Evolutionary conservation across 2,888 invertebrate genomes (phyloP), one percentile per base, ranked within the genome.

Genomic region (Drosophila setosimentum): DNA sequence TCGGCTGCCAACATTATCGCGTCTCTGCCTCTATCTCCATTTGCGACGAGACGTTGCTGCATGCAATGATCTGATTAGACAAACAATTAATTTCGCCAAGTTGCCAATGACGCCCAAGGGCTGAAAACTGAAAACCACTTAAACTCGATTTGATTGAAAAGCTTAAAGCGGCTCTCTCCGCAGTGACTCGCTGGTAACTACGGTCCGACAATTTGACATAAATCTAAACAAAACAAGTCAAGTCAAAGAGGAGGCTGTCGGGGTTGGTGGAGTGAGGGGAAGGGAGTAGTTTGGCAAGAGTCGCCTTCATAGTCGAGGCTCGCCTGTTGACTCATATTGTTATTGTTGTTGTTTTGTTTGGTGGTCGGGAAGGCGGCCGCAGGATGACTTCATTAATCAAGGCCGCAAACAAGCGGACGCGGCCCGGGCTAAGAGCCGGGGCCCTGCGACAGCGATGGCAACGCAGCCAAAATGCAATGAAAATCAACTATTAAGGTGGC

Each of bases 371-470:
- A 67, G 66, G 69, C 60, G 80, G 86, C 90, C 90, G 75, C 90
- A 80, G 83, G 83, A 86, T 78, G 86, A 90, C 90, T 87, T 81
- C 88, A 88, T 88, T 88, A 88, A 91, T 88, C 87, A 88, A 85
- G 89, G 90, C 89, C 83, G 71, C 83, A 90, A 90, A 81, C 86
- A 83, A 84, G 85, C 74, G 79, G 13, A 55, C 42, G 50, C 57
- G 33, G 59, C 35, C 45, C 48, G 42, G 33, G 48, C 24, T 57
- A 51, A 48, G 58, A 13, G 57, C 58, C 33, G 29, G 40, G 21
- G 24, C 1, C 33, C 21, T 11, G 42, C 29, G 40, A 37, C 33
- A 24, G 59, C 49, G 72, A 64, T 69, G 77, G 66, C 81, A 83
- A 65, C 68, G 78, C 61, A 68, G 62, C 74, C 78, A 58, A 81